Evolutionary conservation across 2,797 vertebrate genomes (phyloP), one percentile per base, ranked within the genome.

Genomic region (Austrolebias charrua): DNA sequence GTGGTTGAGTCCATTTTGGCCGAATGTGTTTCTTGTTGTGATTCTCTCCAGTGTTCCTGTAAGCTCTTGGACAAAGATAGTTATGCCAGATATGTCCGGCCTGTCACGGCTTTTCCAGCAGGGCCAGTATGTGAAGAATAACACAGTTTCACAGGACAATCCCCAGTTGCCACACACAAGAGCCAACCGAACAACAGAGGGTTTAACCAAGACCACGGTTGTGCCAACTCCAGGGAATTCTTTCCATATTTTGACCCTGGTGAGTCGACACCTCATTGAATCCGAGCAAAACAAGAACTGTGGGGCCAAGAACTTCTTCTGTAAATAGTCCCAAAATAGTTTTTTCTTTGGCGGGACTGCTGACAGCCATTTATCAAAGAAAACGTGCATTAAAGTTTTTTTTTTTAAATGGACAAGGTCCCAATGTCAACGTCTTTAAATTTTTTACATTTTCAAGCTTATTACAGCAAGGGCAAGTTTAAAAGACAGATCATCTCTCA

Each of bases 61-160:
- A 90, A 91, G 90, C 89, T 89, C 77, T 54, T 11, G 62, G 75
- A 91, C 90, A 89, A 88, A 90, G 88, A 80, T 78, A 91, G 82
- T 82, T 91, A 91, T 92, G 89, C 85, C 88, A 89, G 85, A 87
- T 87, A 92, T 91, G 89, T 90, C 88, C 87, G 83, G 85, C 73
- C 52, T 4, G 72, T 66, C 72, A 38, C 12, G 31, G 74, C 77
- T 71, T 84, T 84, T 82, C 82, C 79, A 82, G 75, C 77, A 78
- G 58, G 62, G 81, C 78, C 80, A 60, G 76, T 82, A 81, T 69
- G 78, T 88, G 83, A 86, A 91, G 85, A 90, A 91, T 88, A 91
- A 90, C 85, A 90, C 61, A 63, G 85, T 88, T 90, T 90, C 72
- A 71, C 75, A 29, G 55, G 50, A 87, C 85, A 91, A 89, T 89